A percentile compares a stretch with the other conserved stretches of the same genome.
Conservation (phyloP, 2,113 vertebrate species). For the Campylomormyrus tamandua region DNA sequence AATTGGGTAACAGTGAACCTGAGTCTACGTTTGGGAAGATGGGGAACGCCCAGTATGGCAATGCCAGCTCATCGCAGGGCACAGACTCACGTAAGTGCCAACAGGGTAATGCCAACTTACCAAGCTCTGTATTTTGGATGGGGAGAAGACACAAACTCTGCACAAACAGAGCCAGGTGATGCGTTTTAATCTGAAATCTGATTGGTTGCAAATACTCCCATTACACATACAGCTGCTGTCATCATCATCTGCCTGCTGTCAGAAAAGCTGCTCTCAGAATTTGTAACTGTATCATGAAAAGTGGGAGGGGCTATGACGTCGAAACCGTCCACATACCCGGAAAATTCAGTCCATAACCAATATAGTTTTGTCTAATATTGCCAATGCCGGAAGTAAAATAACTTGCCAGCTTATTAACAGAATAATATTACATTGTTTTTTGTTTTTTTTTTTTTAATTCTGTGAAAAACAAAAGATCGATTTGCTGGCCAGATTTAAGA, state of each 20-base stretch:
- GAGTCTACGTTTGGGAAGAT: neutral
- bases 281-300: neutral
- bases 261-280: neutral
- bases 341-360: neutral
- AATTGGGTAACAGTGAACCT: neutral
- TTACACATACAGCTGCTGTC: neutral
- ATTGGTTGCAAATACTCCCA: neutral
- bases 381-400: too few relatives aligned
- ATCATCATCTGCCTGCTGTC: neutral
- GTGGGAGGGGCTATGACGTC: too few relatives aligned
- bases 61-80: neutral
- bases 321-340: neutral
- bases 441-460: neutral
- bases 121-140: neutral
- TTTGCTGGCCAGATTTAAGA: neutral
- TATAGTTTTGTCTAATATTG: neutral
- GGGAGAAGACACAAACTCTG: neutral
- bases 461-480: neutral
- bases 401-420: neutral
- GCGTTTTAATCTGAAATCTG: neutral
- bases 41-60: neutral
- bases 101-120: neutral
- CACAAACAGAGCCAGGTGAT: neutral
- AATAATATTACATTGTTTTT: neutral
- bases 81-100: neutral